These are phyloP conservation scores for Drosophila melanogaster DNA, from an alignment of 1,140 invertebrate genomes.

Conservation along the genomic window Release_6_plus_ISO1_MT NT_033777.3:29985501-29986000, in stretches of 20 bases:
- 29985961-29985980: constrained; percentile 91
- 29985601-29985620: constrained; percentile 58
- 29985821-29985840: constrained; percentile 70
- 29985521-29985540: constrained; percentile 38
- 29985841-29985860: constrained; percentile 57
- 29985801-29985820: constrained; percentile 39
- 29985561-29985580: constrained; percentile 23
- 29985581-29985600: constrained; percentile 65
- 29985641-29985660: constrained; percentile 55
- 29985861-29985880: constrained; percentile 57
- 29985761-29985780: background rate
- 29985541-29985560: constrained; percentile 14
- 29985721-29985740: constrained; percentile 83
- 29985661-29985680: constrained; percentile 53
- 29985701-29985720: constrained; percentile 82
- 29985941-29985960: constrained; percentile 81
- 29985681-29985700: constrained; percentile 82
- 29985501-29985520: constrained; percentile 40
- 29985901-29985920: constrained; percentile 78
- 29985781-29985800: constrained; percentile 19
- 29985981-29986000: constrained; percentile 92
- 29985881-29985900: constrained; percentile 47
- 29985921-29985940: constrained; percentile 84
- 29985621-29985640: constrained; percentile 40
- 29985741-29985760: background rate